phyloP scores from a whole-genome alignment of 2,113 vertebrate species.

The Echinops telfairi region DNA sequence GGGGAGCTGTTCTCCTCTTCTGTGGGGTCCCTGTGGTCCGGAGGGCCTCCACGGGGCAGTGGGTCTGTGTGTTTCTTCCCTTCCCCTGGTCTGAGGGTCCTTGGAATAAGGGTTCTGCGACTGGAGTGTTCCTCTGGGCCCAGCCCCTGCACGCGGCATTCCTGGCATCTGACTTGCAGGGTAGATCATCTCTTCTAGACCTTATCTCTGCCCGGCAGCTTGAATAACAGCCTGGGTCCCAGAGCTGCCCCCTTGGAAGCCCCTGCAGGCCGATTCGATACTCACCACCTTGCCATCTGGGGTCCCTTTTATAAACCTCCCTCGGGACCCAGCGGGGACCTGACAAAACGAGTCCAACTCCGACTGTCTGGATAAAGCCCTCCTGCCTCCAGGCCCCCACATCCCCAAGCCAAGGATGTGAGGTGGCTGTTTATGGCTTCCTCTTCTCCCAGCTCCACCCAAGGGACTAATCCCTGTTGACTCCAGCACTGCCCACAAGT shows the following conservation, averaged over 20 bases:
- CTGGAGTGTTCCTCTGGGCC: not conserved
- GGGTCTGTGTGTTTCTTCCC: not conserved
- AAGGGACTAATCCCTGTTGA: not conserved
- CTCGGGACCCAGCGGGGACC: not conserved
- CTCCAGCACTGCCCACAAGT: not conserved
- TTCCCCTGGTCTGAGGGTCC: not conserved
- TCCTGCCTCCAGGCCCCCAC: not conserved
- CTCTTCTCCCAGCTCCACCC: not conserved
- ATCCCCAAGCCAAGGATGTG: not conserved
- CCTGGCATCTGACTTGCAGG: constrained; percentile 43
- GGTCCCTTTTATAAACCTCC: not conserved
- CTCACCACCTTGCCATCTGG: not conserved
- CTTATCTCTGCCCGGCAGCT: constrained; percentile 48
- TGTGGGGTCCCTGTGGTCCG: no score
- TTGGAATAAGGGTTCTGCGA: not conserved
- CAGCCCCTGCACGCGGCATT: constrained; percentile 39
- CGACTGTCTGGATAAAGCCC: not conserved
- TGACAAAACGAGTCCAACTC: not conserved
- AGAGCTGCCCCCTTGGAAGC: not conserved
- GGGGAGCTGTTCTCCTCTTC: no score
- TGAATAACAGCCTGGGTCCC: not conserved
- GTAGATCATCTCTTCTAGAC: constrained; percentile 4
- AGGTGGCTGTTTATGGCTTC: not conserved
- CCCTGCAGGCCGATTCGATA: not conserved
- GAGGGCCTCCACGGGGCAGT: no score